Percentiles rank a stretch among this genome's conserved stretches.
Evolutionary conservation across 2,888 invertebrate species (phyloP).

Genomic region (Anaspis maculata): DNA sequence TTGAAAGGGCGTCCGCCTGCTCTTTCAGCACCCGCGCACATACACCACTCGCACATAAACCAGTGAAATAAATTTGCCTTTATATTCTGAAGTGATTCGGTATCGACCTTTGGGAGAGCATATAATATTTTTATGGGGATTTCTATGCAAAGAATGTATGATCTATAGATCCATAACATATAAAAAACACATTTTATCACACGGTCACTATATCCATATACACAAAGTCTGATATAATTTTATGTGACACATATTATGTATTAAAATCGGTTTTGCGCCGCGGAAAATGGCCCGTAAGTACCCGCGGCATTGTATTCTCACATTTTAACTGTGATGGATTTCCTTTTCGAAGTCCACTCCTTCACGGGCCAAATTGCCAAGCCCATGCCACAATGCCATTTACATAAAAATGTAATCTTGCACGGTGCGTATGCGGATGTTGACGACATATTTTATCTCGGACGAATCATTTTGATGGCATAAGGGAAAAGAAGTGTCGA

Average conservation of each 20-base stretch:
- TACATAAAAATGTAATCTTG: slow-evolving; percentile 22
- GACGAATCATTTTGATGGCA: too few relatives aligned
- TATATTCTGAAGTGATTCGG: slow-evolving; percentile 26
- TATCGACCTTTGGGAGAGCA: slow-evolving; percentile 24
- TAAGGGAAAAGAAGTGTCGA: too few relatives aligned
- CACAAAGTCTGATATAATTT: slow-evolving; percentile 38
- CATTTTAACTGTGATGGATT: slow-evolving; percentile 36
- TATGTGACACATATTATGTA: slow-evolving; percentile 44
- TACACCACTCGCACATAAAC: too few relatives aligned
- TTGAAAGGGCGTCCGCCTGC: slow-evolving; percentile 11
- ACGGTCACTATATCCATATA: slow-evolving; percentile 28
- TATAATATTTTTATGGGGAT: slow-evolving; percentile 39
- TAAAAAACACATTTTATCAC: slow-evolving; percentile 39
- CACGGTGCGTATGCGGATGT: too few relatives aligned
- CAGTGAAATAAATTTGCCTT: slow-evolving; percentile 27
- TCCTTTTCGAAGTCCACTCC: slow-evolving; percentile 19
- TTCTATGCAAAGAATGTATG: slow-evolving; percentile 35
- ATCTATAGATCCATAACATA: slow-evolving; percentile 42
- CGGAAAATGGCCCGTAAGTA: slow-evolving; percentile 44
- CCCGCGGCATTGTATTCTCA: slow-evolving; percentile 35
- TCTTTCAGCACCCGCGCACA: too few relatives aligned
- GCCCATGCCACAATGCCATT: slow-evolving; percentile 17
- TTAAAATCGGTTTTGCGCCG: slow-evolving; percentile 43
- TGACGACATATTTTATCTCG: too few relatives aligned
- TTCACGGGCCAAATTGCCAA: slow-evolving; percentile 18